phyloP scores from a whole-genome alignment of 64 coral and sea anemone genomes.

The Trachythela sp. region DNA sequence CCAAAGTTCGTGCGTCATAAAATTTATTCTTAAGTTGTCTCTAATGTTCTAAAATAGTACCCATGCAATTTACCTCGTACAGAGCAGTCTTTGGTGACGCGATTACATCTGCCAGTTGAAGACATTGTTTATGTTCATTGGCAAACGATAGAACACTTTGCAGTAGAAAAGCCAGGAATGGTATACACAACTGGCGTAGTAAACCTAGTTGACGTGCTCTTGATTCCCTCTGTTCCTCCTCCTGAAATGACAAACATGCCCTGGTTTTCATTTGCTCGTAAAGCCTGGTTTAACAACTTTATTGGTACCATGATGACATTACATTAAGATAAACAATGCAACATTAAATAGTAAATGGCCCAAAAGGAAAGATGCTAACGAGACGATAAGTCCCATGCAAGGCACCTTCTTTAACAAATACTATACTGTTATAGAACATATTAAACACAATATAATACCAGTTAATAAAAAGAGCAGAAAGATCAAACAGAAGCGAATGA shows the following conservation, averaged over 20 bases:
- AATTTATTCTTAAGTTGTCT: no score
- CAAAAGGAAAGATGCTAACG: no score
- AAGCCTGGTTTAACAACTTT: no score
- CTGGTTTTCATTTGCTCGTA: not conserved
- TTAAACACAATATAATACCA: no score
- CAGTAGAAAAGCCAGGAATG: not conserved
- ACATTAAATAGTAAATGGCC: not conserved
- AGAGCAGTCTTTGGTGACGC: not conserved
- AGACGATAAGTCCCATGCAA: no score
- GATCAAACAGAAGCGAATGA: no score
- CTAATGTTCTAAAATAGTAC: not conserved
- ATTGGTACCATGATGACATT: no score
- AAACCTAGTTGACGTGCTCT: not conserved
- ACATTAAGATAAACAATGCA: no score
- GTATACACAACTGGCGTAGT: not conserved
- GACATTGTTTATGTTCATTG: not conserved
- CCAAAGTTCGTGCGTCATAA: no score
- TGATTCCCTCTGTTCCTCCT: not conserved
- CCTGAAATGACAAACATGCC: not conserved
- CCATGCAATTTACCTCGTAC: not conserved
- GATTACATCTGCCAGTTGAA: conserved; percentile 10
- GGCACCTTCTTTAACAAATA: not conserved
- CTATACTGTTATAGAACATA: no score
- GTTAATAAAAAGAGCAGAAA: no score
- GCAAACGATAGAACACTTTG: not conserved